Percentiles rank a stretch among this genome's conserved stretches.
Evolutionary conservation across 1,140 invertebrate genomes (phyloP).

Genomic region (Musca vetustissima): DNA sequence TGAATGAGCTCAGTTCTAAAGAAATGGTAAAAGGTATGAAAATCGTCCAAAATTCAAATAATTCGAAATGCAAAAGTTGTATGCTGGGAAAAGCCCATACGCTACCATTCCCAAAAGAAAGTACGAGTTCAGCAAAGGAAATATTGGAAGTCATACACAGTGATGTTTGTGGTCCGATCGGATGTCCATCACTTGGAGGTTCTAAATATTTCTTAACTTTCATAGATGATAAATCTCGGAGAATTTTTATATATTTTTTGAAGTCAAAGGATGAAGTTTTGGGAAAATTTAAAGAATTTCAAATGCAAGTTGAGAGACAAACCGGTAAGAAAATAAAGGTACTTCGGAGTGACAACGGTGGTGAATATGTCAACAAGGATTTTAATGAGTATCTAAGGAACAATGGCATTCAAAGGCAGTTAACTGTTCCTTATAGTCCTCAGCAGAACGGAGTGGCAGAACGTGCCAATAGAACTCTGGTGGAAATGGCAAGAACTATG

Average conservation of each 20-base stretch:
- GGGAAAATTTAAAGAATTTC: neutral
- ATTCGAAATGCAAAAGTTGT: neutral
- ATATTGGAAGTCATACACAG: neutral
- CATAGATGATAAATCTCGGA: neutral
- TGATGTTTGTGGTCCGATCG: neutral
- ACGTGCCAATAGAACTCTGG: neutral
- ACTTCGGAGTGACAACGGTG: neutral
- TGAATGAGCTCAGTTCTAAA: too few species aligned
- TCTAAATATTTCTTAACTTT: neutral
- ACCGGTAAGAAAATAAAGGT: too few species aligned
- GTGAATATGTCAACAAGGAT: neutral
- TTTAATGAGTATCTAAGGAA: neutral
- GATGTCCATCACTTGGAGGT: neutral
- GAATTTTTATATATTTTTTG: neutral
- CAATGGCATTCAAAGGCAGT: neutral
- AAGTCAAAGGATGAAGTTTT: neutral
- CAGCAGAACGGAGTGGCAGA: neutral
- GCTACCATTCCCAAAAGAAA: neutral
- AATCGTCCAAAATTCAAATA: neutral
- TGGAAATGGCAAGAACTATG: neutral
- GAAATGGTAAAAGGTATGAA: neutral
- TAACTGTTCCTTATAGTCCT: neutral
- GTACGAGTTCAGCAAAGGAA: neutral
- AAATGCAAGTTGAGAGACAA: neutral
- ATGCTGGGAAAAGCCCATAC: neutral